These are phyloP conservation scores for Seira musarum DNA, from an alignment of 2,888 invertebrate genomes.

Conservation along the genomic window DNA sequence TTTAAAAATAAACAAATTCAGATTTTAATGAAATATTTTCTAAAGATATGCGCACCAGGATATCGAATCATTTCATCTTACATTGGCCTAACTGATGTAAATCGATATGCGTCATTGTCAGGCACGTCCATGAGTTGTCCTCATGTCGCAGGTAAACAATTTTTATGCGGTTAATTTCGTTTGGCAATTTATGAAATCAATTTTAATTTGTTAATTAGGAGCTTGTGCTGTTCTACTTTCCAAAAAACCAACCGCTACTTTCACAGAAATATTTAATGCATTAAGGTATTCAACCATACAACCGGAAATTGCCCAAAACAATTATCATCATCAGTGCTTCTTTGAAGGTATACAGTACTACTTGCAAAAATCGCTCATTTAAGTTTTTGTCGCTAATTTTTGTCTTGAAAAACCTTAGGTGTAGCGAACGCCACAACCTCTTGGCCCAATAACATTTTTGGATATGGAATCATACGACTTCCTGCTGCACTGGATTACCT, in stretches of 20 bases:
- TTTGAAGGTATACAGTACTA: background rate
- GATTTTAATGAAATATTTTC: too few relatives aligned
- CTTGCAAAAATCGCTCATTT: background rate
- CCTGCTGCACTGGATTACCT: background rate
- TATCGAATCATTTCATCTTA: background rate
- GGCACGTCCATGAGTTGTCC: background rate
- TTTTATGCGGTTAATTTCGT: too few relatives aligned
- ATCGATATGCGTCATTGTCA: background rate
- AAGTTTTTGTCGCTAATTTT: too few relatives aligned
- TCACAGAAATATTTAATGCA: background rate
- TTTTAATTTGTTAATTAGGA: background rate
- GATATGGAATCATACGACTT: background rate
- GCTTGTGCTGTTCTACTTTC: background rate
- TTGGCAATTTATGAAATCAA: too few relatives aligned
- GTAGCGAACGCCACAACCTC: background rate
- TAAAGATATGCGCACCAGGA: background rate
- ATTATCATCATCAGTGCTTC: background rate
- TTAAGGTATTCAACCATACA: background rate
- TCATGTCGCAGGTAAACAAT: too few relatives aligned
- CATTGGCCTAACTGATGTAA: background rate
- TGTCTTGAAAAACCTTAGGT: too few relatives aligned
- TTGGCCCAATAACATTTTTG: constrained; percentile 11
- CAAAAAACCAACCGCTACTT: background rate
- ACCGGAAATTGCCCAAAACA: background rate
- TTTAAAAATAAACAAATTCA: too few relatives aligned